A percentile compares a stretch with the other conserved stretches of the same genome.
Conservation (phyloP, 92 coral and sea anemone genomes). For the Parazoanthus atlanticus region DNA sequence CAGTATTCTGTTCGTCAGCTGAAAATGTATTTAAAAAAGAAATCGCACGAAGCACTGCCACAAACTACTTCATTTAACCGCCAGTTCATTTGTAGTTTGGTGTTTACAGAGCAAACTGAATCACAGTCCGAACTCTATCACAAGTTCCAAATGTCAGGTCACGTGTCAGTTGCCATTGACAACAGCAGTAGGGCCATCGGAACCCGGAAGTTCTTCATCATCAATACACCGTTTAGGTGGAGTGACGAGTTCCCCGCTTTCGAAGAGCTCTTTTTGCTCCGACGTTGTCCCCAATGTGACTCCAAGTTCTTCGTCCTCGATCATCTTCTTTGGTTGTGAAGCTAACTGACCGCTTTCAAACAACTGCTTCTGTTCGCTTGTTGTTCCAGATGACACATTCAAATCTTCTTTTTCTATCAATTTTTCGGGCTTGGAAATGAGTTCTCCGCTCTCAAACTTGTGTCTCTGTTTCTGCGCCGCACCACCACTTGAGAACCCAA, state of each 20-base stretch:
- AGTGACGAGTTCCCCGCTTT: neutral
- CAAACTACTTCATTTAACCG: too few relatives aligned
- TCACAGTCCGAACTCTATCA: too few relatives aligned
- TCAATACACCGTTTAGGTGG: neutral
- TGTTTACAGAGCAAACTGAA: neutral
- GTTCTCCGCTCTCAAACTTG: conserved; percentile 44
- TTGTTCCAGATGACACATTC: conserved; percentile 11
- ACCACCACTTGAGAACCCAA: conserved; percentile 33
- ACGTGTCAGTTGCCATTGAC: conserved; percentile 42
- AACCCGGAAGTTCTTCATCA: conserved; percentile 26
- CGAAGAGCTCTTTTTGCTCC: conserved; percentile 28
- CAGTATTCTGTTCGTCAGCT: neutral
- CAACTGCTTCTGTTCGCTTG: conserved; percentile 30
- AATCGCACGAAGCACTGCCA: neutral
- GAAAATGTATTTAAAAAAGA: neutral
- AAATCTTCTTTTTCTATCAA: conserved; percentile 32
- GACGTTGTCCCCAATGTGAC: neutral
- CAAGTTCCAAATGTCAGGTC: neutral
- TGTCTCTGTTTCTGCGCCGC: conserved; percentile 31
- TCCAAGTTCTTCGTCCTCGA: conserved; percentile 14
- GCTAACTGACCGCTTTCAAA: conserved; percentile 30
- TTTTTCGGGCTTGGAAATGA: conserved; percentile 22
- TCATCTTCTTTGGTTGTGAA: conserved; percentile 22
- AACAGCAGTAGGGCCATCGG: neutral
- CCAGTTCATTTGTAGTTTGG: too few relatives aligned